Evolutionary conservation across 2,797 vertebrate species (phyloP), one percentile per base, ranked within the genome.

Genomic region (Todus mexicanus): DNA sequence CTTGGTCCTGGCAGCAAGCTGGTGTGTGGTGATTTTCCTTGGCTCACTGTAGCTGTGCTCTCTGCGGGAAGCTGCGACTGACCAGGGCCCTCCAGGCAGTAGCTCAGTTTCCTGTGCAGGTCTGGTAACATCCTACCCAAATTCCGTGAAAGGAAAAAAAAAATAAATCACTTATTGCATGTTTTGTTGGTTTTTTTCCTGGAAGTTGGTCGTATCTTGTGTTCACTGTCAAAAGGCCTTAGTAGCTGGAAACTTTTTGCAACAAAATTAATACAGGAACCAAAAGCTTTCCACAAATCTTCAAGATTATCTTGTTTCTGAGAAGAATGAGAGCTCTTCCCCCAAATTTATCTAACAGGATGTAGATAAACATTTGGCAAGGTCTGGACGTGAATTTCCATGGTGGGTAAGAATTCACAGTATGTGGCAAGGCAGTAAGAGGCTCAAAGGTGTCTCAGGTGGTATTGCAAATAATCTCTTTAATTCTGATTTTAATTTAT

Each of bases 401-500:
- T 42, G 48, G 29, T 90, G 57, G 77, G 64, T 76, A 80, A 86
- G 53, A 78, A 90, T 75, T 78, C 77, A 59, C 33, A 38, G 38
- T 73, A 35, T 2, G 2, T 57, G 43, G 43, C 73, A 78, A 87
- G 61, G 57, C 69, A 90, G 1, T 70, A 78, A 76, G 86, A 81
- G 29, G 43, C 60, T 90, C 78, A 66, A 91, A 90, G 84, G 48
- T 88, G 51, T 91, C 80, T 94, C 70, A 77, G 66, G 48, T 70
- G 74, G 42, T 48, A 61, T 69, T 84, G 57, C 75, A 94, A 84
- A 79, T 82, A 89, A 89, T 82, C 33, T 80, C 54, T 88, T 92
- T 87, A 85, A 92, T 94, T 94, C 78, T 85, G 69, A 72, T 93
- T 90, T 87, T 95, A 89, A 89, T 93, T 90, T 89, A 77, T 59